A percentile compares a stretch with the other conserved stretches of the same genome.
phyloP scores from a whole-genome alignment of 2,113 vertebrate genomes.

The Trogon melanurus region DNA sequence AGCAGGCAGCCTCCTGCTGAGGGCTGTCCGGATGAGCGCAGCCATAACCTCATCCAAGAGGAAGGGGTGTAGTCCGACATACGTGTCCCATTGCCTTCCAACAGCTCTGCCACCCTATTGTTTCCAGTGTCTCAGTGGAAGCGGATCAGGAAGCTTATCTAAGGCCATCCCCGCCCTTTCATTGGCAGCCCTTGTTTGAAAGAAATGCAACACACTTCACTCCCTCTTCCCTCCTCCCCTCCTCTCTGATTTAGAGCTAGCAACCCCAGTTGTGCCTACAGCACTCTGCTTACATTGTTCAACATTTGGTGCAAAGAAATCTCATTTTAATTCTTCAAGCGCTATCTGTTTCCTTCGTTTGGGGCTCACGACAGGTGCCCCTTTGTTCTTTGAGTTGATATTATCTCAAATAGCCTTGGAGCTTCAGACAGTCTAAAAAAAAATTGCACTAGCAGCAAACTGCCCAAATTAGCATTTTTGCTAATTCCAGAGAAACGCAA shows the following conservation, averaged over 20 bases:
- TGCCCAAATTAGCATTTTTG: conserved; percentile 64
- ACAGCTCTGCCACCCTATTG: conserved; percentile 30
- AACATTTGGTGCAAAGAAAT: not conserved
- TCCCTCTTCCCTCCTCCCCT: not conserved
- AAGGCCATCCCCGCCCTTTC: conserved; percentile 48
- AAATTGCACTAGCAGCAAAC: conserved; percentile 36
- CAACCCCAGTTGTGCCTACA: not conserved
- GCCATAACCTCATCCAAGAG: not conserved
- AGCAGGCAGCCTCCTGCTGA: fast-evolving
- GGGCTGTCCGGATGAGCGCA: not conserved
- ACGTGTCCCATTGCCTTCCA: not conserved
- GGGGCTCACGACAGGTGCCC: conserved; percentile 30
- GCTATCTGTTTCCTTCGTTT: not conserved
- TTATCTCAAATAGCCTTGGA: conserved; percentile 38
- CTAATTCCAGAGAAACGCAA: conserved; percentile 44
- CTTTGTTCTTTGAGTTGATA: conserved; percentile 43
- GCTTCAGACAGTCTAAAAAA: conserved; percentile 25
- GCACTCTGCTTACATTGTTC: not conserved
- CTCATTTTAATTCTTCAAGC: conserved; percentile 56
- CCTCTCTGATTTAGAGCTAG: not conserved
- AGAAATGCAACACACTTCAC: not conserved
- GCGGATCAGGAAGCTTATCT: conserved; percentile 63
- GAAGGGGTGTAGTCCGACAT: conserved; percentile 34
- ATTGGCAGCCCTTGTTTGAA: not conserved
- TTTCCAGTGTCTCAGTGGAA: conserved; percentile 15